Evolutionary conservation across 2,113 vertebrate species (phyloP).

Genomic region (Irena cyanogastra): DNA sequence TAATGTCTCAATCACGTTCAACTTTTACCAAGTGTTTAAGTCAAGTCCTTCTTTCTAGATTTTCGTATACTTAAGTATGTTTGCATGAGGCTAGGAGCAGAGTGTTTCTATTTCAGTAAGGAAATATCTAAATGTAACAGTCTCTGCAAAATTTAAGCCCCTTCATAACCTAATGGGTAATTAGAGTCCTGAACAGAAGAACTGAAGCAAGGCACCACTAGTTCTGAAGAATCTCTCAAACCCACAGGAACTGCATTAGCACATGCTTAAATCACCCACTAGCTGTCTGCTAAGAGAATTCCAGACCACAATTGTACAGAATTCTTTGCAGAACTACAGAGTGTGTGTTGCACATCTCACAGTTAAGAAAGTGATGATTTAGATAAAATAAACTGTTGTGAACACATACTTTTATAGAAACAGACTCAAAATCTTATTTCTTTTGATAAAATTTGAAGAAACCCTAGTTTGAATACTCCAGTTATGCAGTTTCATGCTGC

Average conservation of each 20-base stretch:
- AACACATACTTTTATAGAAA: not conserved
- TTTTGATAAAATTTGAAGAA: not conserved
- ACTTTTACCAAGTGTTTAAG: not conserved
- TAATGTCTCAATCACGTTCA: not conserved
- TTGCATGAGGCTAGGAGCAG: not conserved
- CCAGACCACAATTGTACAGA: not conserved
- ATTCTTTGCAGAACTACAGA: not conserved
- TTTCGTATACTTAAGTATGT: not conserved
- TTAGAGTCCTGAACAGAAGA: not conserved
- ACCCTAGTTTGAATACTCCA: not conserved
- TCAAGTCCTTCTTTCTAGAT: not conserved
- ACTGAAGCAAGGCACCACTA: not conserved
- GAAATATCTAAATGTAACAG: not conserved
- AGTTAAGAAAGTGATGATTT: not conserved
- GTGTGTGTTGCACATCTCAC: not conserved
- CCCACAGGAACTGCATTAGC: not conserved
- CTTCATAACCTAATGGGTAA: not conserved
- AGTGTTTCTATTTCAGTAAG: not conserved
- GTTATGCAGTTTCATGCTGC: not conserved
- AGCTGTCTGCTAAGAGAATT: not conserved
- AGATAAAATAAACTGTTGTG: not conserved
- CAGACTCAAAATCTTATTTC: not conserved
- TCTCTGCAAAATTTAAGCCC: not conserved
- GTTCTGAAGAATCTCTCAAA: not conserved
- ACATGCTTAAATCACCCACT: not conserved